Percentiles rank a stretch among this genome's conserved stretches.
These are phyloP conservation scores for Adineta ricciae DNA, from an alignment of 2,888 invertebrate genomes.

Conservation along the genomic window DNA sequence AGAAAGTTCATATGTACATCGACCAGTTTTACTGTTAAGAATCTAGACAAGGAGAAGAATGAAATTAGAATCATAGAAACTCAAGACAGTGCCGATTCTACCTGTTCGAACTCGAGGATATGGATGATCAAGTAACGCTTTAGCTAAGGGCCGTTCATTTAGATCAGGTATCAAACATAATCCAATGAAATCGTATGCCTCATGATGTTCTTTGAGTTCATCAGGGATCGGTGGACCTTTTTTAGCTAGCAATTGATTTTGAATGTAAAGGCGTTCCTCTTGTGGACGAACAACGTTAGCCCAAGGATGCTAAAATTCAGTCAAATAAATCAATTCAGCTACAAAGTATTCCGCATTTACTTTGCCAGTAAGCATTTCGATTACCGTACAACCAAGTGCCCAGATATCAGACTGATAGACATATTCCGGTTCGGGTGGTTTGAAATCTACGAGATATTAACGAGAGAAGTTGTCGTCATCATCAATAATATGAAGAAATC, in stretches of 20 bases:
- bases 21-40: neutral
- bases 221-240: neutral
- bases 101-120: neutral
- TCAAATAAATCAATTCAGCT: neutral
- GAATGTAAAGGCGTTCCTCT: neutral
- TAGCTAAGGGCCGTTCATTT: neutral
- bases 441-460: neutral
- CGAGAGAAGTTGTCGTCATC: no score
- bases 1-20: neutral
- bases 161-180: neutral
- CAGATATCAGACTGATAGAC: slow-evolving; percentile 5
- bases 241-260: neutral
- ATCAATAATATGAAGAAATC: neutral
- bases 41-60: neutral
- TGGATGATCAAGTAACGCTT: neutral
- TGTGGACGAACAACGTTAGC: neutral
- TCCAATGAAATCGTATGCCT: neutral
- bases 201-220: neutral
- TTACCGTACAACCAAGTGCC: slow-evolving; percentile 18
- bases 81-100: no score
- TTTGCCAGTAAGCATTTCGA: slow-evolving; percentile 6
- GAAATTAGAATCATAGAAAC: no score
- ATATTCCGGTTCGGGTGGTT: slow-evolving; percentile 20
- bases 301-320: neutral
- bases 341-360: neutral